Percentiles rank a stretch among this genome's conserved stretches.
phyloP scores from a whole-genome alignment of 1,140 invertebrate species.

The Tribolium madens region DNA sequence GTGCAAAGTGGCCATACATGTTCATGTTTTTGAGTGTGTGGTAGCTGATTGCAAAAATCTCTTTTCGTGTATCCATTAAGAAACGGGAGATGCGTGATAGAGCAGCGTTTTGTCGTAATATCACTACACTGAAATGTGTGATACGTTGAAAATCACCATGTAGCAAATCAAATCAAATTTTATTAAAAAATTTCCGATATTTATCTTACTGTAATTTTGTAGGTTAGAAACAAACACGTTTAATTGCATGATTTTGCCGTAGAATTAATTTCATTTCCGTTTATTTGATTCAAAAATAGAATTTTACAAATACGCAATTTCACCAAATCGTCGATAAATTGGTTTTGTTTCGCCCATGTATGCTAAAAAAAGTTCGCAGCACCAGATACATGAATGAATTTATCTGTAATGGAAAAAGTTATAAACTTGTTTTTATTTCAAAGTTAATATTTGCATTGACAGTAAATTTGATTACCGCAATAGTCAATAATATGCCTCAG shows the following conservation, averaged over 20 bases:
- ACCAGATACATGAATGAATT: not conserved
- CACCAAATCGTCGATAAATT: not conserved
- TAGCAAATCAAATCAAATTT: too few species aligned
- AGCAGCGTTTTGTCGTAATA: constrained; percentile 27
- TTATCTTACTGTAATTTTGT: not conserved
- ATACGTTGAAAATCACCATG: too few species aligned
- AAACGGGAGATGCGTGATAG: constrained; percentile 40
- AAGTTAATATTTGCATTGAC: not conserved
- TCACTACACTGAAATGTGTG: constrained; percentile 22
- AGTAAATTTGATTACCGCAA: not conserved
- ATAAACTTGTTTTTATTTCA: not conserved
- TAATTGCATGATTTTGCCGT: not conserved
- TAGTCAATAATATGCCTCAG: too few species aligned
- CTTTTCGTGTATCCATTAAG: constrained; percentile 38
- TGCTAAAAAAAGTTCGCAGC: not conserved
- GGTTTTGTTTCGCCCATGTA: not conserved
- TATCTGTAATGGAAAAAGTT: not conserved
- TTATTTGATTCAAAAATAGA: not conserved
- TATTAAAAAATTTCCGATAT: not conserved
- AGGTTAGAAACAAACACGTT: not conserved
- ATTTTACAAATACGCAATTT: not conserved
- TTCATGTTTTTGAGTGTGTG: constrained; percentile 11
- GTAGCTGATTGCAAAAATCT: constrained; percentile 25
- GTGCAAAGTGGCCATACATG: constrained; percentile 39
- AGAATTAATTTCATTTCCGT: not conserved